A percentile compares a stretch with the other conserved stretches of the same genome.
These are phyloP conservation scores for Ichneumoninae sp. DNA, from an alignment of 2,888 invertebrate genomes.

Conservation along the genomic window DNA sequence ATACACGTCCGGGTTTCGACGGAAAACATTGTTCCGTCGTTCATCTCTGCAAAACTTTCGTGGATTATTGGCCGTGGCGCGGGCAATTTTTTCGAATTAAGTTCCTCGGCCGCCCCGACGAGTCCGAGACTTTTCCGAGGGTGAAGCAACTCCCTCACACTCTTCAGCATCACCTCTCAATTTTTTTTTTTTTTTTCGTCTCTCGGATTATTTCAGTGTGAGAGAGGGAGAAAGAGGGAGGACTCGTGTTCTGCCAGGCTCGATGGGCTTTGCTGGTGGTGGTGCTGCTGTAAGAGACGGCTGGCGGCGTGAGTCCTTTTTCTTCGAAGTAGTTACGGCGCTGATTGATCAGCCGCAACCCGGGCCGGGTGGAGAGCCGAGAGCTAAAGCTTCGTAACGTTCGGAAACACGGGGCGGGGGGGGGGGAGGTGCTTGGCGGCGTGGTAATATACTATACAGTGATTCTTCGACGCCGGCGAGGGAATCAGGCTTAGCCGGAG, in stretches of 20 bases:
- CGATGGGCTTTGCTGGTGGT: conserved; percentile 14
- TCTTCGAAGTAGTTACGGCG: conserved; percentile 63
- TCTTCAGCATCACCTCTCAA: conserved; percentile 7
- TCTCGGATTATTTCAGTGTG: conserved; percentile 35
- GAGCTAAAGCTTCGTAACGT: conserved; percentile 40
- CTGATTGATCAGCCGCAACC: conserved; percentile 65
- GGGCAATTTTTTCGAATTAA: conserved; percentile 50
- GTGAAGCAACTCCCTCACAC: conserved; percentile 2
- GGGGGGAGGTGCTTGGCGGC: not conserved
- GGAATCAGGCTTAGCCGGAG: conserved; percentile 43
- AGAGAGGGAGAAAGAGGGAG: conserved; percentile 14
- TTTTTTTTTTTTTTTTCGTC: conserved; percentile 11
- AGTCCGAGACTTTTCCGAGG: conserved; percentile 44
- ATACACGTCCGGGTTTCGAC: not conserved
- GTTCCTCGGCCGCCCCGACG: not conserved
- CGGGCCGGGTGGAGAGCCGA: not conserved
- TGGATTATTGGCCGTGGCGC: conserved; percentile 36
- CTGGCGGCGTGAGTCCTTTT: conserved; percentile 35
- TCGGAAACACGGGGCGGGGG: conserved; percentile 24
- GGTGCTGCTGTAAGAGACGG: conserved; percentile 10
- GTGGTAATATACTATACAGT: conserved; percentile 46
- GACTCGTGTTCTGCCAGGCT: conserved; percentile 29
- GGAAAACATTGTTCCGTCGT: conserved; percentile 19
- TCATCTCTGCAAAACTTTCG: not conserved
- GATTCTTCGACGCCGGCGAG: conserved; percentile 52